Evolutionary conservation across 2,797 vertebrate species (phyloP), one percentile per base, ranked within the genome.

Genomic region (Brachymystax lenok): DNA sequence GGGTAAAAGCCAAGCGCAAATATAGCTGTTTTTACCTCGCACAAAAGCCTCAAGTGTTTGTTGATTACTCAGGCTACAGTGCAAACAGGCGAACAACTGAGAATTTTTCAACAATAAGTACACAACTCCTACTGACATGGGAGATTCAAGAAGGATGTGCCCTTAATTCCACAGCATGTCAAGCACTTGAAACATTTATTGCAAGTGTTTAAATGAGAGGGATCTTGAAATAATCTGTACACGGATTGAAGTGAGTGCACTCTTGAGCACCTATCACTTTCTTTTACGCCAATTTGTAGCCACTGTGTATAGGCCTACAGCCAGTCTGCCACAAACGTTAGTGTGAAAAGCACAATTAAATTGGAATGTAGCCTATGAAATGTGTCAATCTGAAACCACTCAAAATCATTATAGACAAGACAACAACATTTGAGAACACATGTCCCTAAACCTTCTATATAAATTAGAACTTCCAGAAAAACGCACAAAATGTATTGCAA

Each of bases 31-130:
- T 92, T 93, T 78, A 83, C 83, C 88, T 86, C 24, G 69, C 93
- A 90, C 88, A 96, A 94, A 96, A 92, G 94, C 94, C 86, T 95
- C 91, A 93, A 96, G 96, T 95, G 95, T 96, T 95, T 96, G 96
- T 97, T 96, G 96, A 96, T 92, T 88, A 94, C 95, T 94, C 93
- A 91, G 95, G 89, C 94, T 89, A 89, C 84, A 95, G 91, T 94
- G 95, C 95, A 97, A 97, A 97, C 94, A 97, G 94, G 59, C 59
- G 3, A 63, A 90, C 87, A 63, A 90, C 87, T 84, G 40, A 79
- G 79, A 88, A 91, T 88, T 90, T 91, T 81, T 91, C 88, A 90
- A 88, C 89, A 91, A 87, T 86, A 87, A 86, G 87, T 78, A 84
- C 86, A 88, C 87, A 84, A 74, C 78, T 85, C 84, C 75, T 30